Evolutionary conservation across 92 coral and sea anemone species (phyloP).

Genomic region (Muricea muricata): DNA sequence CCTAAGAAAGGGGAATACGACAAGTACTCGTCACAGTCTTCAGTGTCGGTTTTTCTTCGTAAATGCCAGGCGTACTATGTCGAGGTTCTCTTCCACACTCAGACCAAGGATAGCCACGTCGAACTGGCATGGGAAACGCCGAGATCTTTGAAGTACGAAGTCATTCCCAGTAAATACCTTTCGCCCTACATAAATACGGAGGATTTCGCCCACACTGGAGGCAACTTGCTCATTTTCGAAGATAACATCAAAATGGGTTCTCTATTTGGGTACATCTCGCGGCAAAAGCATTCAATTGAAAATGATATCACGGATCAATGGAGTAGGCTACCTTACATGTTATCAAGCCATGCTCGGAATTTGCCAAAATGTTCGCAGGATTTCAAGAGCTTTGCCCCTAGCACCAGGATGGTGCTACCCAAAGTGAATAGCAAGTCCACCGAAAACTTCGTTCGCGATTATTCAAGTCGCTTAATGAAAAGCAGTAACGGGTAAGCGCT

Average conservation of each 20-base stretch:
- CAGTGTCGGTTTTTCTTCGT: constrained; percentile 6
- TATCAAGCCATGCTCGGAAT: background rate
- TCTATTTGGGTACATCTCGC: background rate
- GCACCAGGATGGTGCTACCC: background rate
- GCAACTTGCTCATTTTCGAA: constrained; percentile 7
- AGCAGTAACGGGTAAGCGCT: constrained; percentile 14
- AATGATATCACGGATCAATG: background rate
- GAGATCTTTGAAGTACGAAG: constrained; percentile 2
- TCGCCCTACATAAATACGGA: background rate
- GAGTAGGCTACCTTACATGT: constrained; percentile 25
- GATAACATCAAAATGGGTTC: constrained; percentile 4
- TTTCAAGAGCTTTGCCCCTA: background rate
- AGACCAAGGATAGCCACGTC: background rate
- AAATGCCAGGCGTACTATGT: constrained; percentile 20
- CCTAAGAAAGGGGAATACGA: background rate
- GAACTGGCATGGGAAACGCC: constrained; percentile 37
- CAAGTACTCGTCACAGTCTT: background rate
- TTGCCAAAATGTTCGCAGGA: constrained; percentile 2
- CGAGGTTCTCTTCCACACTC: constrained; percentile 11
- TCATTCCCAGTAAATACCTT: background rate
- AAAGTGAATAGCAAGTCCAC: background rate
- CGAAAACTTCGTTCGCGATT: background rate
- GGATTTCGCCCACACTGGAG: constrained; percentile 16
- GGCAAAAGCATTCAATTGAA: constrained; percentile 10
- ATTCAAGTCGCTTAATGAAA: background rate